A percentile compares a stretch with the other conserved stretches of the same genome.
Evolutionary conservation across 2,888 invertebrate genomes (phyloP).

Genomic region (Escarpia spicata): DNA sequence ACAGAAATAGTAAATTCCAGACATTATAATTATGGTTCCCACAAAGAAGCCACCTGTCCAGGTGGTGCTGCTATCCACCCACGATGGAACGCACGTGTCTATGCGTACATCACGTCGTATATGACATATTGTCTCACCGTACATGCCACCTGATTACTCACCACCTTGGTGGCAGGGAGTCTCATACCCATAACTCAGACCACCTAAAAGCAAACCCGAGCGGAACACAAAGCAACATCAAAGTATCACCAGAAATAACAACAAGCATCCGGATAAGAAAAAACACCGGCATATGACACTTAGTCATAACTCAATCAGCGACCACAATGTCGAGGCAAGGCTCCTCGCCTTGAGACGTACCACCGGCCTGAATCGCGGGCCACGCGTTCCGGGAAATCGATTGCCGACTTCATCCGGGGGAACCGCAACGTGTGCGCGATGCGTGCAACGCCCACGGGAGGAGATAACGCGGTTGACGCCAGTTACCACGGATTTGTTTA

Average conservation of each 20-base stretch:
- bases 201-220: background rate
- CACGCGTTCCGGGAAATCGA: background rate
- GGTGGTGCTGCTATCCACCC: background rate
- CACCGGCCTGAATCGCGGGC: background rate
- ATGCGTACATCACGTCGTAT: background rate
- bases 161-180: background rate
- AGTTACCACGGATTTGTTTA: slow-evolving; percentile 1
- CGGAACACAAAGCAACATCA: background rate
- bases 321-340: background rate
- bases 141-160: background rate
- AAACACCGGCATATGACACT: background rate
- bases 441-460: background rate
- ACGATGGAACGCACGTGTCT: background rate
- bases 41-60: no score
- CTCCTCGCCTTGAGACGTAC: background rate
- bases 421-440: background rate
- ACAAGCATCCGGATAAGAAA: background rate
- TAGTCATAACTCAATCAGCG: slow-evolving; percentile 6
- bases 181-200: background rate
- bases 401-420: background rate
- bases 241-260: background rate
- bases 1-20: no score
- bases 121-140: background rate
- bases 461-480: background rate
- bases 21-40: no score